A percentile compares a stretch with the other conserved stretches of the same genome.
These are phyloP conservation scores for Shinisaurus crocodilurus DNA, from an alignment of 2,113 vertebrate species.

Conservation along the genomic window DNA sequence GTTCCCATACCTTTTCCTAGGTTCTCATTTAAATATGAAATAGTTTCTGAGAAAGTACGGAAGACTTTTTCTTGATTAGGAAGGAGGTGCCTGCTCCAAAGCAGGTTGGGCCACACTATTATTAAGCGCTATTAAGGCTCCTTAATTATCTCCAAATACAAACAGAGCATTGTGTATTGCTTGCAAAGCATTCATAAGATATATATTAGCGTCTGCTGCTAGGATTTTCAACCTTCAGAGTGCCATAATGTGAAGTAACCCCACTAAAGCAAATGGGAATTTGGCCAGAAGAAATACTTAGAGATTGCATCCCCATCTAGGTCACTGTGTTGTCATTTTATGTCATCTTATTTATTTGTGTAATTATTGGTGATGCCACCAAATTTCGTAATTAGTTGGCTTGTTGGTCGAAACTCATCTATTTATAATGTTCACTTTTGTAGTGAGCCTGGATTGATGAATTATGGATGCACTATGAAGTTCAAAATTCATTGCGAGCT, in stretches of 20 bases:
- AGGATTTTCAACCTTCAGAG: neutral
- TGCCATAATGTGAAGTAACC: neutral
- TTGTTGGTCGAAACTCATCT: too few relatives aligned
- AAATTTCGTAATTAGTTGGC: too few relatives aligned
- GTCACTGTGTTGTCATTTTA: too few relatives aligned
- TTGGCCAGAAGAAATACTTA: neutral
- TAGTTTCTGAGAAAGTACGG: neutral
- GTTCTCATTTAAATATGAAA: neutral
- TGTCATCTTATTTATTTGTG: neutral
- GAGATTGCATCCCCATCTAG: neutral
- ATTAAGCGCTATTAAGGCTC: neutral
- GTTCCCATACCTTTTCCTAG: neutral
- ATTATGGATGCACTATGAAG: too few relatives aligned
- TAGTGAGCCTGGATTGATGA: too few relatives aligned
- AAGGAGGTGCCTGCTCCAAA: neutral
- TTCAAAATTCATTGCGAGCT: too few relatives aligned
- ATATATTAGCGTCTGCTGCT: neutral
- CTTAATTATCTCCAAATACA: slow-evolving; percentile 1
- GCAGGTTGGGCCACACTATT: neutral
- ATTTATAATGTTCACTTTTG: too few relatives aligned
- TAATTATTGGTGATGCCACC: neutral
- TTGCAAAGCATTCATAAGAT: neutral
- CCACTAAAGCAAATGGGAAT: neutral
- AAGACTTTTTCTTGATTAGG: neutral
- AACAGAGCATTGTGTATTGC: neutral